A percentile compares a stretch with the other conserved stretches of the same genome.
Evolutionary conservation across 1,140 invertebrate genomes (phyloP).

Genomic region (Ostrea denselamellosa): DNA sequence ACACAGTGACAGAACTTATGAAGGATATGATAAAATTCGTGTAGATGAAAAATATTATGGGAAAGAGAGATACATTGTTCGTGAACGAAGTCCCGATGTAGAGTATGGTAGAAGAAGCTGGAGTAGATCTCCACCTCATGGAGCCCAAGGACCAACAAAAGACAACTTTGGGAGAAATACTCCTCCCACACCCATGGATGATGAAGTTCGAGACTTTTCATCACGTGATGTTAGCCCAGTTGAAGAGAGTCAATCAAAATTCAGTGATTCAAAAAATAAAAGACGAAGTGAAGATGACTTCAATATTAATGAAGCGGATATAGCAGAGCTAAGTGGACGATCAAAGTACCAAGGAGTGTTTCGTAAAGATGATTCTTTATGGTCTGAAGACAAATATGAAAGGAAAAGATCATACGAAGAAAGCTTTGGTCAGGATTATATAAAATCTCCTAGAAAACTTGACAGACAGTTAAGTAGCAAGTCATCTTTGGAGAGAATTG

Average conservation of each 20-base stretch:
- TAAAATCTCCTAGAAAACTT: slow-evolving; percentile 50
- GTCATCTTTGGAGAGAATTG: slow-evolving; percentile 42
- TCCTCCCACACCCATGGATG: slow-evolving; percentile 56
- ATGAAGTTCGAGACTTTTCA: slow-evolving; percentile 53
- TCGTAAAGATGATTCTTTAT: slow-evolving; percentile 47
- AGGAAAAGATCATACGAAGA: slow-evolving; percentile 72
- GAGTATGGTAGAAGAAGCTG: slow-evolving; percentile 47
- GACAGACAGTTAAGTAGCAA: slow-evolving; percentile 61
- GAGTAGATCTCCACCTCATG: slow-evolving; percentile 52
- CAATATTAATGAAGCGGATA: slow-evolving; percentile 57
- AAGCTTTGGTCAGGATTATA: slow-evolving; percentile 54
- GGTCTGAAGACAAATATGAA: slow-evolving; percentile 62
- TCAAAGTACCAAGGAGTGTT: slow-evolving; percentile 42
- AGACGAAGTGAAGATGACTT: slow-evolving; percentile 49
- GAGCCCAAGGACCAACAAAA: slow-evolving; percentile 18
- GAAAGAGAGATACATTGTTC: slow-evolving; percentile 53
- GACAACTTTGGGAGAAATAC: slow-evolving; percentile 49
- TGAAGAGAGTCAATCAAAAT: slow-evolving; percentile 38
- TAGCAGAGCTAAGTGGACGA: slow-evolving; percentile 50
- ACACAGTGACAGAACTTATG: slow-evolving; percentile 62
- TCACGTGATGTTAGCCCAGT: slow-evolving; percentile 50
- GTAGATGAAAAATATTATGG: slow-evolving; percentile 59
- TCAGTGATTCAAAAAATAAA: slow-evolving; percentile 53
- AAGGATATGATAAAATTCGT: slow-evolving; percentile 50
- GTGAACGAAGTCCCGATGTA: slow-evolving; percentile 44